Percentiles rank a stretch among this genome's conserved stretches.
Conservation (phyloP, 2,113 vertebrate species). For the Nyctereutes procyonoides region DNA sequence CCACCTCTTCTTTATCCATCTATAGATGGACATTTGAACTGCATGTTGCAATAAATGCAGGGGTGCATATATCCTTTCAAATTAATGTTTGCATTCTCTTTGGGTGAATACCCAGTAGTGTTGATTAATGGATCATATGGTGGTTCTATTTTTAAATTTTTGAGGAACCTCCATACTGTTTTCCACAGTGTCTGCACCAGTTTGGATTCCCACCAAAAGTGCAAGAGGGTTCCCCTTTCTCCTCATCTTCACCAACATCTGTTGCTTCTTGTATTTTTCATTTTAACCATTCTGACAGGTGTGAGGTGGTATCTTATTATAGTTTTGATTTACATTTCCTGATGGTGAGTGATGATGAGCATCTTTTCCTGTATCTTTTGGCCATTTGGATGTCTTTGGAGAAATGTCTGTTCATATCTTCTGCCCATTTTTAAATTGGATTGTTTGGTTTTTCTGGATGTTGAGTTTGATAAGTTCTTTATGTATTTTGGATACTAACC, state of each 20-base stretch:
- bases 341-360: background rate
- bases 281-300: background rate
- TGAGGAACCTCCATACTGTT: background rate
- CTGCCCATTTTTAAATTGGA: background rate
- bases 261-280: background rate
- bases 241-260: background rate
- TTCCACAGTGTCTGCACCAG: background rate
- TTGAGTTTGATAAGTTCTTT: background rate
- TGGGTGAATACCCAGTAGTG: background rate
- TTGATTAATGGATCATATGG: background rate
- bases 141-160: background rate
- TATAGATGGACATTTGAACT: background rate
- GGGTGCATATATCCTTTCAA: background rate
- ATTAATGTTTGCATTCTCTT: background rate
- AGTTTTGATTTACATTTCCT: background rate
- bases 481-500: background rate
- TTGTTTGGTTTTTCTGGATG: background rate
- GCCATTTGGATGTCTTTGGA: background rate
- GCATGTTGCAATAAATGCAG: background rate
- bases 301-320: background rate
- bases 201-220: background rate
- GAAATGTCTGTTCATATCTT: background rate
- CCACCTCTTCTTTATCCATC: background rate
- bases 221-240: background rate
- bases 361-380: background rate